Evolutionary conservation across 2,888 invertebrate species (phyloP).

Genomic region (Spisula subtruncata): DNA sequence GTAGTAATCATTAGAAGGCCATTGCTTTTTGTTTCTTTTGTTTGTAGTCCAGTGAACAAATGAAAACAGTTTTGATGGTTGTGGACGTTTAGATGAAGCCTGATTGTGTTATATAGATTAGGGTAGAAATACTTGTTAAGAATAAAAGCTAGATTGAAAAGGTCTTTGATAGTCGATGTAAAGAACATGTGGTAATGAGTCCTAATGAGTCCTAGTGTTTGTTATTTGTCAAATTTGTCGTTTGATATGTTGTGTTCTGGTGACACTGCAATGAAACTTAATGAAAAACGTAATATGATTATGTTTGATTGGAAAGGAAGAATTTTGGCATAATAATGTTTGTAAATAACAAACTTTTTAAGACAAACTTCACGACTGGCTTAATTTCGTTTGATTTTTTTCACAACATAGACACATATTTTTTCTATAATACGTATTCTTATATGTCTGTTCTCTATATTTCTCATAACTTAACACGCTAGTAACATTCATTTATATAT

Average conservation of each 20-base stretch:
- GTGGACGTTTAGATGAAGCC: not conserved
- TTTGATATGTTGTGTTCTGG: not conserved
- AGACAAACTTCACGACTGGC: too few relatives aligned
- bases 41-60: conserved; percentile 37
- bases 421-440: too few relatives aligned
- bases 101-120: conserved; percentile 25
- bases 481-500: too few relatives aligned
- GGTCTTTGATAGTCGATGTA: not conserved
- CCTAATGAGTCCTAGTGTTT: not conserved
- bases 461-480: too few relatives aligned
- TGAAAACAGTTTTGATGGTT: conserved; percentile 25
- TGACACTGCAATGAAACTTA: too few relatives aligned
- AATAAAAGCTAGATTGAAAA: not conserved
- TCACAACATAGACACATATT: too few relatives aligned
- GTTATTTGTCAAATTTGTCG: not conserved
- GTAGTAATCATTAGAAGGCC: conserved; percentile 46
- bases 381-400: too few relatives aligned
- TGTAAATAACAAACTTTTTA: too few relatives aligned
- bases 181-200: conserved; percentile 16
- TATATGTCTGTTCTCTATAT: too few relatives aligned
- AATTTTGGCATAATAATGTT: too few relatives aligned
- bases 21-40: conserved; percentile 48
- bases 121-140: not conserved
- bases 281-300: too few relatives aligned
- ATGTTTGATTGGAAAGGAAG: too few relatives aligned